Evolutionary conservation across 2,797 vertebrate genomes (phyloP), one percentile per base, ranked within the genome.

Genomic region (Hephaestus fuliginosus): DNA sequence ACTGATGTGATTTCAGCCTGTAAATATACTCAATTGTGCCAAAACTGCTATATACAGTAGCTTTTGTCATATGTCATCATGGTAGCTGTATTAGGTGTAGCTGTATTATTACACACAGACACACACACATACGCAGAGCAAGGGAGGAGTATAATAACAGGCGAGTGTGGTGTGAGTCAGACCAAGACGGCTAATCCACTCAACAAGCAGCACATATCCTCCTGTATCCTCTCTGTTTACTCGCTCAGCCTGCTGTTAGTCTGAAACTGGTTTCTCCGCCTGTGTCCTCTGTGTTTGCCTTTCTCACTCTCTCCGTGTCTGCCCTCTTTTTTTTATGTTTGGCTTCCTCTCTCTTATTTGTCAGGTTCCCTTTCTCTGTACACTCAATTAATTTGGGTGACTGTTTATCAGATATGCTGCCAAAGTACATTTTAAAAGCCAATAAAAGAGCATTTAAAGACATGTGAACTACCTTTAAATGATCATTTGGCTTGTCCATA

Each of bases 161-260:
- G 62, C 61, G 61, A 82, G 74, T 79, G 82, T 33, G 33, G 66
- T 52, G 68, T 91, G 88, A 91, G 83, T 91, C 89, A 88, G 69
- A 82, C 80, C 43, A 57, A 84, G 76, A 89, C 39, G 13, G 78
- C 52, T 88, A 90, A 92, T 92, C 90, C 84, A 80, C 68, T 86
- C 77, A 76, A 75, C 25, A 74, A 74, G 85, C 85, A 82, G 76
- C 82, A 73, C 52, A 70, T 72, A 78, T 84, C 90, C 80, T 81
- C 69, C 82, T 53, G 7, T 79, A 75, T 86, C 85, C 61, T 79
- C 84, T 74, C 52, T 87, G 88, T 89, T 92, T 89, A 80, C 79
- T 71, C 22, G 2, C 66, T 22, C 61, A 52, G 70, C 64, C 74
- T 72, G 64, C 83, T 53, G 75, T 52, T 66, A 52, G 55, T 57